Base-by-base conservation (phyloP, 2,888 invertebrate genomes). In the Zaprionus lineosus region DNA sequence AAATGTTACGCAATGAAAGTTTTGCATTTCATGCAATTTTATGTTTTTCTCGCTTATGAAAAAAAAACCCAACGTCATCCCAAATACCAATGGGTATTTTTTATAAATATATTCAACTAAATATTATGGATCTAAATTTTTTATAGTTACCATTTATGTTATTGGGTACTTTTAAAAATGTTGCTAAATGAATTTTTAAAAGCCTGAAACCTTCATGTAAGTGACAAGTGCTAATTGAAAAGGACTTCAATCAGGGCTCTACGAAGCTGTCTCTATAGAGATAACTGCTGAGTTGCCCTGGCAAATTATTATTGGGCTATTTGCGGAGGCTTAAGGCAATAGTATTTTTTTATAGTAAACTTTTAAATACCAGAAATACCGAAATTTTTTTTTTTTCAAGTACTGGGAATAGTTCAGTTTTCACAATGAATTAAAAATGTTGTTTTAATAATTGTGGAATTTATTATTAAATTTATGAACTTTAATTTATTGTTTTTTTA, bases 181-280 rank as follows among this genome's bases (percentile, higher is more conserved):
- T 79, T 58, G 73, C 31, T 11, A 51, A 62, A 69, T 58, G 51
- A 58, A 64, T 72, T 62, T 79, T 47, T 28, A 40, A 40, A 40
- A 36, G 34, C 53, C 59, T n/a, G n/a, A n/a, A n/a, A n/a, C n/a
- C n/a, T n/a, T n/a, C n/a, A n/a, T n/a, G n/a, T 31, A 29, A 18
- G 18, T 46, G 39, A 8, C 18, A 21, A 48, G 39, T 33, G 14
- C 18, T 52, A 63, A 79, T 61, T 71, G 58, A 40, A 48, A 19
- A 6, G 8, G 6, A 29, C 18, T 37, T 36, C 39, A 37, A 41
- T 46, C 19, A 37, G 9, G n/a, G n/a, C n/a, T n/a, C n/a, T n/a
- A n/a, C n/a, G n/a, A 19, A 19, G 5, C 19, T 19, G 19, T n/a
- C n/a, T n/a, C n/a, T n/a, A n/a, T n/a, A n/a, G n/a, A n/a, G n/a